Evolutionary conservation across 2,113 vertebrate species (phyloP).

Genomic region (Pachypanchax playfairii): DNA sequence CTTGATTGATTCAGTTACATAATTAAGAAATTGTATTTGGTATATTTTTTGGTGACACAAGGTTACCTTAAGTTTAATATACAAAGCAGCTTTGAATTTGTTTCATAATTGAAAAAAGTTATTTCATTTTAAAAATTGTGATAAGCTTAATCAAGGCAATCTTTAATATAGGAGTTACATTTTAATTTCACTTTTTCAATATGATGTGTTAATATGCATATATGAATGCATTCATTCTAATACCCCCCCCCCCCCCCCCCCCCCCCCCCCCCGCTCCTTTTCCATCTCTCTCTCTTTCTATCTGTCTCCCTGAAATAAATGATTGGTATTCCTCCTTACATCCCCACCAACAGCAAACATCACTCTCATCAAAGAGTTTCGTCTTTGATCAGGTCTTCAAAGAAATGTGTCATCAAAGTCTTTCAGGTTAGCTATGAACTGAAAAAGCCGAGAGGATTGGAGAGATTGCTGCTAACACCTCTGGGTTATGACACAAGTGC

Average conservation of each 20-base stretch:
- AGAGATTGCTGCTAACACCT: constrained; percentile 45
- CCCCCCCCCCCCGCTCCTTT: background rate
- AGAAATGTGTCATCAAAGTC: constrained; percentile 73
- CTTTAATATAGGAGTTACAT: background rate
- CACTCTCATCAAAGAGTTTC: constrained; percentile 67
- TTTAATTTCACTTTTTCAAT: background rate
- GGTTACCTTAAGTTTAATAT: background rate
- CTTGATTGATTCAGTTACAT: background rate
- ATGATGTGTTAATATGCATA: background rate
- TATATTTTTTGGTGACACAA: background rate
- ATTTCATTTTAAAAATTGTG: background rate
- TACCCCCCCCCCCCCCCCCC: background rate
- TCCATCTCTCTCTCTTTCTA: constrained; percentile 14
- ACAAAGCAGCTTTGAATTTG: background rate
- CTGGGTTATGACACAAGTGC: constrained; percentile 52
- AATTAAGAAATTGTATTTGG: background rate
- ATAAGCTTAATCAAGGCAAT: constrained; percentile 1
- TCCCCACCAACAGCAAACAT: constrained; percentile 74
- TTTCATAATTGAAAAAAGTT: no score
- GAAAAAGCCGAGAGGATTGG: constrained; percentile 29
- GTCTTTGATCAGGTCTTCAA: constrained; percentile 78
- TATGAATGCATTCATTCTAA: constrained; percentile 3
- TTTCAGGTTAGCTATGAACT: constrained; percentile 72
- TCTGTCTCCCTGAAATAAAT: constrained; percentile 24
- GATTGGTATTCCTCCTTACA: constrained; percentile 71